These are phyloP conservation scores for Rutilus rutilus DNA, from an alignment of 2,113 vertebrate genomes.

Conservation along the genomic window DNA sequence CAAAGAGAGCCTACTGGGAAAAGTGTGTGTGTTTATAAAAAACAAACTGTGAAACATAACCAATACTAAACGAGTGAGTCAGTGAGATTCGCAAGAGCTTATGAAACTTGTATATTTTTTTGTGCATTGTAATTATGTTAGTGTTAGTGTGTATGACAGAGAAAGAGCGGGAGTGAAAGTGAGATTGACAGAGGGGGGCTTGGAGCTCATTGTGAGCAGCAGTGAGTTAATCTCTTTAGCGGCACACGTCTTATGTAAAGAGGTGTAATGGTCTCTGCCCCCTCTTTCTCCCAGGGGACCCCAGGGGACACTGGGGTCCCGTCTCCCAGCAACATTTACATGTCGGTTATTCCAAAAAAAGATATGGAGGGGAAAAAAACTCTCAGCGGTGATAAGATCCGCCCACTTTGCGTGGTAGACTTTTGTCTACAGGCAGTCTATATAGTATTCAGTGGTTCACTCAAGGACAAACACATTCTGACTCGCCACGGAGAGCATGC, in stretches of 20 bases:
- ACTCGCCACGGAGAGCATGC: conserved; percentile 5
- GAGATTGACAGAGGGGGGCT: conserved; percentile 29
- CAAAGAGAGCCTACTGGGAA: conserved; percentile 32
- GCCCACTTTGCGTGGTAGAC: conserved; percentile 47
- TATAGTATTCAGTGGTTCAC: conserved; percentile 41
- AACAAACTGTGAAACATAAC: background rate
- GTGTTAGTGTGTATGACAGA: conserved; percentile 43
- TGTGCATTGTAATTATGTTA: background rate
- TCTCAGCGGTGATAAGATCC: conserved; percentile 39
- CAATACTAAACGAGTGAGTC: background rate
- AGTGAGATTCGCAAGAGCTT: background rate
- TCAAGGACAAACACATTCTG: conserved; percentile 45
- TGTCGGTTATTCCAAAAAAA: conserved; percentile 60
- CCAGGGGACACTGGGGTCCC: conserved; percentile 37
- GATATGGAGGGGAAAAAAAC: background rate
- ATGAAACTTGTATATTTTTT: background rate
- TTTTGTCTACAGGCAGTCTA: conserved; percentile 41
- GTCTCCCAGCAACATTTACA: conserved; percentile 52
- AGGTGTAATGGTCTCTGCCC: conserved; percentile 47
- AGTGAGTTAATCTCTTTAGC: conserved; percentile 65
- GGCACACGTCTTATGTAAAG: conserved; percentile 65
- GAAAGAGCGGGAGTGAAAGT: conserved; percentile 1
- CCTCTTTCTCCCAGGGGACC: conserved; percentile 46
- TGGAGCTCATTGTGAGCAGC: conserved; percentile 54
- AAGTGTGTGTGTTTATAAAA: conserved; percentile 35